Evolutionary conservation across 2,113 vertebrate species (phyloP).

Genomic region (Eurystomus gularis): DNA sequence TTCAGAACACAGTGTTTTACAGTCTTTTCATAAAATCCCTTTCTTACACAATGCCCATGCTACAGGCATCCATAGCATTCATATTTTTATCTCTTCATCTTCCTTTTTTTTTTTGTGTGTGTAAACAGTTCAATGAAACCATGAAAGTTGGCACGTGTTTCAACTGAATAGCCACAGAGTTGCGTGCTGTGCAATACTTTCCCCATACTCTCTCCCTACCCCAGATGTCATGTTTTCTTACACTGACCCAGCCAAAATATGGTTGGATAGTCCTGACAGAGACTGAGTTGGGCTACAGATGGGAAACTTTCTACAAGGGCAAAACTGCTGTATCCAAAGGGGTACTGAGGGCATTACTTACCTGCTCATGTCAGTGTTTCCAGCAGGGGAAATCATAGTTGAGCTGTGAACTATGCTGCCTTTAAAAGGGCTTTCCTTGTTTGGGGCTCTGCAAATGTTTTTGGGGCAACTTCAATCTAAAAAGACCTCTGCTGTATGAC

Average conservation of each 20-base stretch:
- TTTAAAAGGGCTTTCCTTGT: background rate
- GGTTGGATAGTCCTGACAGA: background rate
- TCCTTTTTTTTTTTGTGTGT: background rate
- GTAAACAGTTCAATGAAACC: background rate
- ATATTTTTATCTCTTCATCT: background rate
- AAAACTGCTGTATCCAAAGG: background rate
- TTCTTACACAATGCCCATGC: background rate
- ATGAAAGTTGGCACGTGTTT: background rate
- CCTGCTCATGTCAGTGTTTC: background rate
- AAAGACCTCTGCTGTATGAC: background rate
- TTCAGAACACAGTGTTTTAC: background rate
- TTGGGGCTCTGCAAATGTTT: background rate
- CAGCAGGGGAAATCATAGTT: background rate
- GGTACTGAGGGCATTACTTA: background rate
- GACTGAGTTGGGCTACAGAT: background rate
- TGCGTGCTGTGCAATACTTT: background rate
- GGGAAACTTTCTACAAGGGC: background rate
- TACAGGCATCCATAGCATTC: background rate
- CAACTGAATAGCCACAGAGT: constrained; percentile 19
- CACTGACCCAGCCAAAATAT: background rate
- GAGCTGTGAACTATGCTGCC: background rate
- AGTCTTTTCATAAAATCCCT: background rate
- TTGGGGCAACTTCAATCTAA: background rate
- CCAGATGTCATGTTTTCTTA: background rate
- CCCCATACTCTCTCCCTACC: background rate